Evolutionary conservation across 1,140 invertebrate genomes (phyloP).

Genomic region (Bombus terrestris): DNA sequence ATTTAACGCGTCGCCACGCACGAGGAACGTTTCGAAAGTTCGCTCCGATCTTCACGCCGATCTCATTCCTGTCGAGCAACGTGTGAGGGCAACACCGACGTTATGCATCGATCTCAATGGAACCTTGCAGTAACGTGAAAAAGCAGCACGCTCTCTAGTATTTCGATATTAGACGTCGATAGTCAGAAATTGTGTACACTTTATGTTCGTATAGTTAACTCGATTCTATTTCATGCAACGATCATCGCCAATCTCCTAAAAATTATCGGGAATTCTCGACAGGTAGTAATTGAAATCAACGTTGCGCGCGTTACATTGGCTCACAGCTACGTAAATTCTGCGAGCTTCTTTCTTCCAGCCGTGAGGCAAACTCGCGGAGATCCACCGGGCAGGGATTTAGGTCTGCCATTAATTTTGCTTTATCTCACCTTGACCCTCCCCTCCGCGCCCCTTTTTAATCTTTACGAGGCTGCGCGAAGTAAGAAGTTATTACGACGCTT

Average conservation of each 20-base stretch:
- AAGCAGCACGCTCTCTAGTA: too few relatives aligned
- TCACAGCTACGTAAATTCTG: slow-evolving; percentile 19
- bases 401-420: slow-evolving; percentile 45
- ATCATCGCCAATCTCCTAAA: slow-evolving; percentile 9
- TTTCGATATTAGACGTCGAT: too few relatives aligned
- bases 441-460: slow-evolving; percentile 32
- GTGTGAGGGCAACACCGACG: neutral
- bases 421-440: slow-evolving; percentile 47
- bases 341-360: slow-evolving; percentile 19
- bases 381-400: slow-evolving; percentile 39
- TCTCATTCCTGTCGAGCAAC: neutral
- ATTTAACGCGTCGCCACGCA: slow-evolving; percentile 39
- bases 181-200: neutral
- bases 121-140: neutral
- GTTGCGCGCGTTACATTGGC: slow-evolving; percentile 14
- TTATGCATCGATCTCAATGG: neutral
- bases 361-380: neutral
- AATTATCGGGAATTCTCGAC: slow-evolving; percentile 9
- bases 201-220: too few relatives aligned
- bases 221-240: slow-evolving; percentile 30
- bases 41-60: slow-evolving; percentile 29
- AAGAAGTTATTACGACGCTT: slow-evolving; percentile 46
- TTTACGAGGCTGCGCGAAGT: slow-evolving; percentile 25
- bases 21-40: slow-evolving; percentile 38
- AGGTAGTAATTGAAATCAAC: slow-evolving; percentile 47